Conservation (phyloP, 2,797 vertebrate genomes). For the Mormyrus proboscirostris region DNA sequence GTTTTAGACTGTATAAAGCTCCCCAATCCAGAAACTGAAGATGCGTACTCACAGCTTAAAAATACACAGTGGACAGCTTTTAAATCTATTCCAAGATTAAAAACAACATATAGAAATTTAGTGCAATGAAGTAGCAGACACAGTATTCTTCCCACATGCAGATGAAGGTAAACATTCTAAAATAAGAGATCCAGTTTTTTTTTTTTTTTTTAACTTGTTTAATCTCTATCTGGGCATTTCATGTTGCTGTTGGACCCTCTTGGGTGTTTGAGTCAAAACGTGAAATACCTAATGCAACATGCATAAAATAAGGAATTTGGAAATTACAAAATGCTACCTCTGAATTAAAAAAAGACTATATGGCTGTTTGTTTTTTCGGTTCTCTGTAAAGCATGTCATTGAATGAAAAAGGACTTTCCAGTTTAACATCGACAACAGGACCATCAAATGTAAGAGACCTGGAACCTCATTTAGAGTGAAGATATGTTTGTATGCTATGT, state of each 20-base stretch:
- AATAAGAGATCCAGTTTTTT: neutral
- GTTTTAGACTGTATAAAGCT: neutral
- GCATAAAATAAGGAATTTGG: conserved; percentile 1
- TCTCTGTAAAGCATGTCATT: neutral
- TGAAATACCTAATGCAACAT: neutral
- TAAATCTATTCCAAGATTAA: neutral
- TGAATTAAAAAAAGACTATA: neutral
- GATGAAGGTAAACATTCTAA: conserved; percentile 1
- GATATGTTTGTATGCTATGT: neutral
- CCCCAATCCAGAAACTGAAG: neutral
- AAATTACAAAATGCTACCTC: conserved; percentile 8
- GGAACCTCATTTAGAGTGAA: neutral
- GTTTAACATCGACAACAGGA: neutral
- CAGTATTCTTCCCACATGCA: neutral
- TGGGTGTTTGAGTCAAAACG: neutral
- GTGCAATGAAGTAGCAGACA: conserved; percentile 5
- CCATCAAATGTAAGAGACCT: neutral
- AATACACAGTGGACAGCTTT: neutral
- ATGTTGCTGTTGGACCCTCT: neutral
- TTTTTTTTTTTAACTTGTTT: neutral
- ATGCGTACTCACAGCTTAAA: neutral
- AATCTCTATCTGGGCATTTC: neutral
- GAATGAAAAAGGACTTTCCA: conserved; percentile 8
- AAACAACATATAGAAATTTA: neutral
- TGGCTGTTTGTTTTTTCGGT: neutral